Evolutionary conservation across 2,888 invertebrate genomes (phyloP), one percentile per base, ranked within the genome.

Genomic region (Synergus japonicus): DNA sequence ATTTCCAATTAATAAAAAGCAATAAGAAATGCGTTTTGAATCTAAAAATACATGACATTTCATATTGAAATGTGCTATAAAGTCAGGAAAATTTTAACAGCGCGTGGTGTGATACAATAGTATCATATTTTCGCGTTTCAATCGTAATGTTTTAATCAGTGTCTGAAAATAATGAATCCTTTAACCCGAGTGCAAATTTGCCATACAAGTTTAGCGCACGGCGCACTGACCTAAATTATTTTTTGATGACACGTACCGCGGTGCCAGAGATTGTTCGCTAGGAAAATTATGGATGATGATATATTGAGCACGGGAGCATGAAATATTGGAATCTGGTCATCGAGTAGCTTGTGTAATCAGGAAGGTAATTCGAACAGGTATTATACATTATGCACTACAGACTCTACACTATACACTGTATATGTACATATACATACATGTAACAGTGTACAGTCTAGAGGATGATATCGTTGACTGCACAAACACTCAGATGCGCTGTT

Each of bases 271-370:
- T 73, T 73, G 37, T 49, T 54, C 54, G n/a, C 12, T 3, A 29
- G 54, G 37, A 37, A 73, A 73, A 73, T 73, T 73, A 73, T 49
- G 15, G n/a, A 49, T 15, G 46, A 37, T 22, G 49, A 54, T 73
- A 73, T 29, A n/a, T n/a, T n/a, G 49, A 73, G 73, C 54, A 54
- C 10, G 10, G 37, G 49, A 73, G 29, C 73, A 37, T 29, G 49
- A 73, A 73, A 54, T 49, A 37, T 37, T 73, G 49, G 73, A 73
- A 73, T 54, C 73, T 73, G 73, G 73, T 37, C 73, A 73, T 54
- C 49, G 73, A 73, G 29, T 73, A 12, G 49, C 67, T 22, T 5
- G n/a, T 67, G 67, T 46, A 67, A 73, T 73, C 49, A 49, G 37
- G 49, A 37, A 29, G 15, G 73, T 73, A 73, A 73, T 73, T 73